Conservation (phyloP, 2,888 invertebrate genomes). For the Pandemis heparana region DNA sequence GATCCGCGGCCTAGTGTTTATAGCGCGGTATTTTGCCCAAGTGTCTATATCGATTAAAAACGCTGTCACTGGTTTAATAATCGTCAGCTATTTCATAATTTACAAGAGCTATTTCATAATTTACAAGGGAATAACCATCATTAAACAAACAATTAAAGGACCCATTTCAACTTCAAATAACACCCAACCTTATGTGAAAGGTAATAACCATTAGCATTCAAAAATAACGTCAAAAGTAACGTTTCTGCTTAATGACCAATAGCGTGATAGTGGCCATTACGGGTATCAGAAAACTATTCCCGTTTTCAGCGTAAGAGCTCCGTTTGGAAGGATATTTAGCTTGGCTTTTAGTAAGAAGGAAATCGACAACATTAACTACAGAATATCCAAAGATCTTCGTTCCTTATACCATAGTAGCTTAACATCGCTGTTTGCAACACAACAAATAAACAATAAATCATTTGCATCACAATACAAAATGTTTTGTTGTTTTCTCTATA, state of each 20-base stretch:
- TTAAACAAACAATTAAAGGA: background rate
- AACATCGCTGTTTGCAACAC: too few species aligned
- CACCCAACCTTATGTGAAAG: constrained; percentile 7
- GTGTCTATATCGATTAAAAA: too few species aligned
- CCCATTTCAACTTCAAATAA: background rate
- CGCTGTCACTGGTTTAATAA: too few species aligned
- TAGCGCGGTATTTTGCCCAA: too few species aligned
- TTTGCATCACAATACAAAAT: too few species aligned
- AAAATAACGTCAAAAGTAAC: constrained; percentile 40
- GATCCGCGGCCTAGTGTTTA: too few species aligned
- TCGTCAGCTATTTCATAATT: too few species aligned
- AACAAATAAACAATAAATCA: too few species aligned
- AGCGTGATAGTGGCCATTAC: constrained; percentile 44
- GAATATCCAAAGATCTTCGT: too few species aligned
- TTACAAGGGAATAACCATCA: background rate
- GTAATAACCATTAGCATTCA: constrained; percentile 40
- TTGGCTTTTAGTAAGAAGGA: background rate
- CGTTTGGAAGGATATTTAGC: constrained; percentile 21
- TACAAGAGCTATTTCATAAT: too few species aligned
- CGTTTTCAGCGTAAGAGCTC: constrained; percentile 27
- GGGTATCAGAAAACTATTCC: constrained; percentile 44
- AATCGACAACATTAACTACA: background rate
- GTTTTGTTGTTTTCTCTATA: too few species aligned
- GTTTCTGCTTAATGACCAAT: constrained; percentile 45
- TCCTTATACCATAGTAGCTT: too few species aligned